Conservation (phyloP, 2,113 vertebrate species). For the Megaleporinus macrocephalus region DNA sequence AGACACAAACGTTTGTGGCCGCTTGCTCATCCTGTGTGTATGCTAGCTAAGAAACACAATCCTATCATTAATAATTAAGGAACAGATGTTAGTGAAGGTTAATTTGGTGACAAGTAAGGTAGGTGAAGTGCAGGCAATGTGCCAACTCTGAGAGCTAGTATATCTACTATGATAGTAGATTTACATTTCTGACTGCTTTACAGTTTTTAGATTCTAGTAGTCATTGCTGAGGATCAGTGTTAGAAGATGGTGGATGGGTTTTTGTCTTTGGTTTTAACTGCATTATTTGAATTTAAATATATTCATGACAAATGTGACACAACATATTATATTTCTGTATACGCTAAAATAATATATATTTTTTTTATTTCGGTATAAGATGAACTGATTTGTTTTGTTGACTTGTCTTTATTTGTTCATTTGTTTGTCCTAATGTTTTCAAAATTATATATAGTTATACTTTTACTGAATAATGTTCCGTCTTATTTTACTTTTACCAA, state of each 20-base stretch:
- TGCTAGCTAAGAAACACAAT: not conserved
- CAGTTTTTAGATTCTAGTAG: not conserved
- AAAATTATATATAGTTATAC: no score
- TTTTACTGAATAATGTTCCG: no score
- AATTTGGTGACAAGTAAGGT: constrained; percentile 12
- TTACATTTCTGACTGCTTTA: constrained; percentile 13
- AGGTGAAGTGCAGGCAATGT: not conserved
- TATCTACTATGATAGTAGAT: not conserved
- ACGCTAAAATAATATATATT: no score
- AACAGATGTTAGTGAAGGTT: not conserved
- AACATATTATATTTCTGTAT: no score
- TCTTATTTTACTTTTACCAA: no score
- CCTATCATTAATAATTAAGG: not conserved
- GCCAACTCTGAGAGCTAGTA: not conserved
- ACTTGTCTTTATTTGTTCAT: no score
- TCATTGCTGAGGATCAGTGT: not conserved
- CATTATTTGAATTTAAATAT: not conserved
- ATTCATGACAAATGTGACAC: no score
- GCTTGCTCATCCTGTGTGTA: not conserved
- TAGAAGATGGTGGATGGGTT: not conserved
- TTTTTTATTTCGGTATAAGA: no score
- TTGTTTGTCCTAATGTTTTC: no score
- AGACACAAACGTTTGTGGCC: no score
- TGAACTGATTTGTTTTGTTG: no score
- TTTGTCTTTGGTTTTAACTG: not conserved